These are phyloP conservation scores for Callithrix jacchus DNA, from an alignment of 2,113 vertebrate species.

Conservation along the genomic window DNA sequence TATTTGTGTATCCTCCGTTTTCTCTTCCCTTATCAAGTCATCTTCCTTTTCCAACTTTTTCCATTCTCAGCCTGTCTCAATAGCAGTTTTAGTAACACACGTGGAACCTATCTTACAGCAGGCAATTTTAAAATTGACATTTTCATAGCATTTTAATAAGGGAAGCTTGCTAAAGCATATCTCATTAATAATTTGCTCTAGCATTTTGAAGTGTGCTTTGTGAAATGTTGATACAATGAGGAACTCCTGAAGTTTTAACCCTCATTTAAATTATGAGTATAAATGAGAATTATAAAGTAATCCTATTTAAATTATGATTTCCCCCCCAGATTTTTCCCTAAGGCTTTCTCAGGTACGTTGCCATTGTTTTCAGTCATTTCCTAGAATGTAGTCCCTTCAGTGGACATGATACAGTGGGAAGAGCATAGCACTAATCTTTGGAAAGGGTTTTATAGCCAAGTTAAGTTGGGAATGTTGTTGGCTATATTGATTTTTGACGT, in stretches of 20 bases:
- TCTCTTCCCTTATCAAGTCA: background rate
- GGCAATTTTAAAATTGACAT: conserved; percentile 17
- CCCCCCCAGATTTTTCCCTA: background rate
- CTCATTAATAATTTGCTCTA: background rate
- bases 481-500: background rate
- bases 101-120: background rate
- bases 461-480: background rate
- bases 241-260: background rate
- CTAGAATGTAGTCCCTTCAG: background rate
- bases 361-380: background rate
- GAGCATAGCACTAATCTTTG: background rate
- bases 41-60: background rate
- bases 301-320: background rate
- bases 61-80: background rate
- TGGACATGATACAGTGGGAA: background rate
- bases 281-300: conserved; percentile 24
- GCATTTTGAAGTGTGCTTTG: background rate
- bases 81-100: background rate
- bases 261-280: conserved; percentile 31
- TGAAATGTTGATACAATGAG: background rate
- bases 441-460: background rate
- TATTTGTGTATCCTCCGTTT: background rate
- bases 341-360: background rate
- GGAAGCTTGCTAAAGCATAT: background rate
- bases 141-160: conserved; percentile 19